Conservation (phyloP, 2,113 vertebrate species). For the Silurus meridionalis region DNA sequence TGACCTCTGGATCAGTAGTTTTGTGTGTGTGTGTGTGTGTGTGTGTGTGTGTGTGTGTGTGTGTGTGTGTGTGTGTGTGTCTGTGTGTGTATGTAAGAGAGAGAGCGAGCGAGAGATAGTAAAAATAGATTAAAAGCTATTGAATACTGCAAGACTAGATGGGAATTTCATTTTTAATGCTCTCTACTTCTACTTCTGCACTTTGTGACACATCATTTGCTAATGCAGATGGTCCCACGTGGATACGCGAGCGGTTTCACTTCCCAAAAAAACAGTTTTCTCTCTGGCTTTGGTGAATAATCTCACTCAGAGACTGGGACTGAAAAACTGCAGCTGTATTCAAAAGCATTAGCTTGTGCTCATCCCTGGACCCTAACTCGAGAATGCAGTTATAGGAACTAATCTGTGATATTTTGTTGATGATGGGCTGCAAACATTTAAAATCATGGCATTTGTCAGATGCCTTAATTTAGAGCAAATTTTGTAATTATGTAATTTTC, state of each 20-base stretch:
- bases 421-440: not conserved
- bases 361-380: not conserved
- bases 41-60: not conserved
- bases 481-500: no score
- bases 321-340: not conserved
- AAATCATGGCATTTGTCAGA: no score
- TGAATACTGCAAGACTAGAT: not conserved
- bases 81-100: not conserved
- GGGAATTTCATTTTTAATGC: not conserved
- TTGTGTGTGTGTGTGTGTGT: not conserved
- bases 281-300: not conserved
- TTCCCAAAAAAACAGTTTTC: not conserved
- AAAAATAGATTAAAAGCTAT: not conserved
- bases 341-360: not conserved
- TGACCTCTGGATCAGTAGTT: not conserved
- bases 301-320: not conserved
- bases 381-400: not conserved
- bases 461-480: no score
- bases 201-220: not conserved
- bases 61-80: not conserved
- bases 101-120: not conserved
- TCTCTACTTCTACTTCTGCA: not conserved
- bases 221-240: not conserved
- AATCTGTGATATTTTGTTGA: not conserved
- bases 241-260: not conserved